Percentiles rank a stretch among this genome's conserved stretches.
Evolutionary conservation across 2,888 invertebrate species (phyloP).

Genomic region (Lycia hirtaria): DNA sequence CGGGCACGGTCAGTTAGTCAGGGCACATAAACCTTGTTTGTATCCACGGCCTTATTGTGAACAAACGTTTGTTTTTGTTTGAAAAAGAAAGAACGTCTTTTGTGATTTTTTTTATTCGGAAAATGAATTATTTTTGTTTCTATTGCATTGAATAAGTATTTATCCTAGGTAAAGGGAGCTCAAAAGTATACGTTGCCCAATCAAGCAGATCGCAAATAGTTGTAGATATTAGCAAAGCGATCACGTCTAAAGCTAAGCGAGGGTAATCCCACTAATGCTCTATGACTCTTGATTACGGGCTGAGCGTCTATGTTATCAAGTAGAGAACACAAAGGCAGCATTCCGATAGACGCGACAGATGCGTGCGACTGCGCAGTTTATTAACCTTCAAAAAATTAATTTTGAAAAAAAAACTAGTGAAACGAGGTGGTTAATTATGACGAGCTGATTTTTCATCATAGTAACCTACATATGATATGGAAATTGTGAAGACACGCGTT

Average conservation of each 20-base stretch:
- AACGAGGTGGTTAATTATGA: too few relatives aligned
- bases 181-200: too few relatives aligned
- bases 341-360: too few relatives aligned
- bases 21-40: conserved; percentile 72
- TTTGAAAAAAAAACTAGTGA: too few relatives aligned
- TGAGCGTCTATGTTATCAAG: not conserved
- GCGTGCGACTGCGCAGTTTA: too few relatives aligned
- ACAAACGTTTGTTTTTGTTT: conserved; percentile 26
- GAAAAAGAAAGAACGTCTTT: conserved; percentile 10
- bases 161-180: too few relatives aligned
- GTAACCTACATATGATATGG: too few relatives aligned
- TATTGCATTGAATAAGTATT: not conserved
- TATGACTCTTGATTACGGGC: not conserved
- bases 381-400: too few relatives aligned
- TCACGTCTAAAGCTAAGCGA: not conserved
- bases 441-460: too few relatives aligned
- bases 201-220: too few relatives aligned
- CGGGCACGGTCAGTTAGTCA: conserved; percentile 81
- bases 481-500: too few relatives aligned
- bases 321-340: too few relatives aligned
- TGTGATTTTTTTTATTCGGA: conserved; percentile 17
- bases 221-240: not conserved
- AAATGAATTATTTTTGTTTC: conserved; percentile 7
- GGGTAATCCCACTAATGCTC: not conserved
- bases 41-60: conserved; percentile 44